Evolutionary conservation across 2,888 invertebrate species (phyloP).

Genomic region (Campopleginae sp.): DNA sequence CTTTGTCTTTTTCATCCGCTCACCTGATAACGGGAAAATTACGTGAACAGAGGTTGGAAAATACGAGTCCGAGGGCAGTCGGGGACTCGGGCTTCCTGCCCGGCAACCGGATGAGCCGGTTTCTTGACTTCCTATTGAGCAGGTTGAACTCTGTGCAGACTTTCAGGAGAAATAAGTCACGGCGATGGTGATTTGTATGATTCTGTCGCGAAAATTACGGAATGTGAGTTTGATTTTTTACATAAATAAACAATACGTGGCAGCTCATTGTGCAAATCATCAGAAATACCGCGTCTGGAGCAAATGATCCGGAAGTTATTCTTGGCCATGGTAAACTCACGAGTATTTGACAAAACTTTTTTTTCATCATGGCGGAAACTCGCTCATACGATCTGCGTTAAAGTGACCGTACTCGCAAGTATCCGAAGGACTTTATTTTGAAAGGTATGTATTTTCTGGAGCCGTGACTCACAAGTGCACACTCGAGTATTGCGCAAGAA

Average conservation of each 20-base stretch:
- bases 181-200: not conserved
- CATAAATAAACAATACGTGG: not conserved
- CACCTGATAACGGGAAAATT: too few species aligned
- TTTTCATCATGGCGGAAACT: not conserved
- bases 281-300: too few species aligned
- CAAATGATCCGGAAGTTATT: too few species aligned
- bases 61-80: not conserved
- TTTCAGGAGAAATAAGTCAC: not conserved
- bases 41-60: not conserved
- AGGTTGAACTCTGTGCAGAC: conserved; percentile 5
- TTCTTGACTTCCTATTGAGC: conserved; percentile 21
- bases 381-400: not conserved
- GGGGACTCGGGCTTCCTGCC: not conserved
- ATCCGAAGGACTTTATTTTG: conserved; percentile 1
- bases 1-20: too few species aligned
- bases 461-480: conserved; percentile 13
- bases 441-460: conserved; percentile 8
- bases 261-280: too few species aligned
- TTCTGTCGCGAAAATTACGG: not conserved
- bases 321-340: too few species aligned
- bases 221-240: not conserved
- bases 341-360: not conserved
- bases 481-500: conserved; percentile 33
- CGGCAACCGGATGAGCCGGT: conserved; percentile 9
- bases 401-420: not conserved